Base-by-base conservation (phyloP, 2,888 invertebrate genomes). In the Julus scanicus region DNA sequence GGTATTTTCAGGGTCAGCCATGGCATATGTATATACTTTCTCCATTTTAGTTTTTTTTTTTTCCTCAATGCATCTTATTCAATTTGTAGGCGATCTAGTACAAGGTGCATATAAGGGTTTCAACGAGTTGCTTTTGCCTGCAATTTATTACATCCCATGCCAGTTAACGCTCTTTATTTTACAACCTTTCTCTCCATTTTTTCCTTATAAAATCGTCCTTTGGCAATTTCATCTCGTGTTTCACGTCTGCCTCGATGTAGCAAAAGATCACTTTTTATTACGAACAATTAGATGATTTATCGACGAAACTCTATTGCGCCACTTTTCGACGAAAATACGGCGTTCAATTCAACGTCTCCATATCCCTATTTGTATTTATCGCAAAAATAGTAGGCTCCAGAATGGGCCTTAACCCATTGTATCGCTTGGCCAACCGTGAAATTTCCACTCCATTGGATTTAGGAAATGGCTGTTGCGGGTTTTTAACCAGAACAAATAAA, bases 361-460 rank as follows among this genome's bases (percentile, higher is more conserved):
- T 53, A 29, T 37, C 80, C 37, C 80, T 80, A 80, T 80, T 80
- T 15, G 37, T 80, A 80, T 80, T 80, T 80, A 80, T 80, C 29
- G 80, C 37, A 29, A 37, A 80, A 63, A 80, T 29, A 29, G 37
- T 13, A 20, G 63, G 63, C 63, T 71, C 63, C 0, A 20, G 20
- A 71, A 71, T 71, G 37, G 80, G 80, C 29, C 80, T 80, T 37
- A 80, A 37, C 80, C 80, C 80, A 80, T 80, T 80, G 80, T 37
- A 80, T 80, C 80, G 80, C 37, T 80, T 37, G 80, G 80, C 80
- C 80, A 80, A 80, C 80, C 80, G 80, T 80, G 80, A 80, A 80
- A 80, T 80, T 80, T 80, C 80, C 80, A 80, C 37, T 80, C 80
- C 80, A 80, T 80, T 80, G 80, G 80, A 80, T 80, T 80, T 80